Evolutionary conservation across 2,888 invertebrate genomes (phyloP).

Genomic region (Sminthurinus aureus): DNA sequence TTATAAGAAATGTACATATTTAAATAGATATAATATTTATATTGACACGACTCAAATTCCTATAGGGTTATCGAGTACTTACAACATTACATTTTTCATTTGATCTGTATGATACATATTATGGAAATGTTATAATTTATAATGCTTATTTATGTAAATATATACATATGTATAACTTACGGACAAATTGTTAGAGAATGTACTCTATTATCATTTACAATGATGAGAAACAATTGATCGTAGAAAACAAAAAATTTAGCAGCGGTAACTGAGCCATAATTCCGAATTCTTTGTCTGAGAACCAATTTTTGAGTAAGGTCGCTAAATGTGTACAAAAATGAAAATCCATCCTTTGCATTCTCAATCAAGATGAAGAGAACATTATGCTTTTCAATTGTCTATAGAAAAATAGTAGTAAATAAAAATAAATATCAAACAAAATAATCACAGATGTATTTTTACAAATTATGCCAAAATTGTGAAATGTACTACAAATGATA

Average conservation of each 20-base stretch:
- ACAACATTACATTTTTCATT: too few relatives aligned
- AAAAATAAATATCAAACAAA: neutral
- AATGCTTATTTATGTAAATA: too few relatives aligned
- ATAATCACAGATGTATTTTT: neutral
- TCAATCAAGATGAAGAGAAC: slow-evolving; percentile 48
- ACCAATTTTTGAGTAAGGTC: slow-evolving; percentile 23
- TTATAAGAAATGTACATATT: too few relatives aligned
- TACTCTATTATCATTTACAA: slow-evolving; percentile 50
- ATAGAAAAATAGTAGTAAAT: slow-evolving; percentile 3
- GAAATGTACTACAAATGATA: too few relatives aligned
- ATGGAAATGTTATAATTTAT: too few relatives aligned
- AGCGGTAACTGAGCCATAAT: slow-evolving; percentile 45
- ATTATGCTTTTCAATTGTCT: slow-evolving; percentile 49
- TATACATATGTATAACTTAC: slow-evolving; percentile 47
- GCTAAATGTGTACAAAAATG: slow-evolving; percentile 46
- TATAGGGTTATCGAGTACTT: too few relatives aligned
- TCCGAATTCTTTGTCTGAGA: slow-evolving; percentile 54
- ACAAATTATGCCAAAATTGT: too few relatives aligned
- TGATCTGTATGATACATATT: too few relatives aligned
- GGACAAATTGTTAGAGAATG: slow-evolving; percentile 53
- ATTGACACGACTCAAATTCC: too few relatives aligned
- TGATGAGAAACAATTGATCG: slow-evolving; percentile 47
- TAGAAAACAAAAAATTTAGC: slow-evolving; percentile 51
- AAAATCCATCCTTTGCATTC: slow-evolving; percentile 42
- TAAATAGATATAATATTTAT: too few relatives aligned